Conservation (phyloP, 2,113 vertebrate species). For the Podiceps cristatus region DNA sequence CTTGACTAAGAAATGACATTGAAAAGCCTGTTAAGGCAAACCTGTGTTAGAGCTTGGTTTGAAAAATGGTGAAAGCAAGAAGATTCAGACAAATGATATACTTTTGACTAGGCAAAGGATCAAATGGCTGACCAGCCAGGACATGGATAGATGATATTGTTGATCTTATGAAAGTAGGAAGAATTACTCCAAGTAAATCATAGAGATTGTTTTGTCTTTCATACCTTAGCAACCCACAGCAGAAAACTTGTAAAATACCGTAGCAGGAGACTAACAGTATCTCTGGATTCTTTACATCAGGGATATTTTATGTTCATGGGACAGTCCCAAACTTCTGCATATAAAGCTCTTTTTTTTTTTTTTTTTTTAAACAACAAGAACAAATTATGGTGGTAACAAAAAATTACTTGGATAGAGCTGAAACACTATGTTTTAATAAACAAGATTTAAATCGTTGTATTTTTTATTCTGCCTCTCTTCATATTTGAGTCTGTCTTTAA, state of each 20-base stretch:
- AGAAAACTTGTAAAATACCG: neutral
- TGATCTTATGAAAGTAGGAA: neutral
- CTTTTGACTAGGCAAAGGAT: neutral
- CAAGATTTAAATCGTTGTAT: neutral
- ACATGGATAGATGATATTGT: neutral
- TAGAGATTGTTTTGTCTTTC: neutral
- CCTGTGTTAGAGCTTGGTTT: neutral
- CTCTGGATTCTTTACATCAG: neutral
- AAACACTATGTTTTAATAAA: neutral
- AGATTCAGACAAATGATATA: neutral
- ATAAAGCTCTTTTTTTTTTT: neutral
- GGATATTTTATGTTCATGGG: neutral
- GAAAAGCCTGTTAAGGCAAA: slow-evolving; percentile 21
- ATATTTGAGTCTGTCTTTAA: neutral
- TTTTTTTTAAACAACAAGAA: neutral
- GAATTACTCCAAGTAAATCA: neutral
- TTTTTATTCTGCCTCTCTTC: neutral
- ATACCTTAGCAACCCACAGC: neutral
- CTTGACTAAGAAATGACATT: neutral
- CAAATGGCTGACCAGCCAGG: neutral
- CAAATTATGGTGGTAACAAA: neutral
- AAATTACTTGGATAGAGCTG: neutral
- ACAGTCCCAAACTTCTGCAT: neutral
- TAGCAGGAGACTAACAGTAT: neutral
- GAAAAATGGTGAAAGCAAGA: neutral